Evolutionary conservation across 2,797 vertebrate genomes (phyloP).

Genomic region (Sebastolobus altivelis): DNA sequence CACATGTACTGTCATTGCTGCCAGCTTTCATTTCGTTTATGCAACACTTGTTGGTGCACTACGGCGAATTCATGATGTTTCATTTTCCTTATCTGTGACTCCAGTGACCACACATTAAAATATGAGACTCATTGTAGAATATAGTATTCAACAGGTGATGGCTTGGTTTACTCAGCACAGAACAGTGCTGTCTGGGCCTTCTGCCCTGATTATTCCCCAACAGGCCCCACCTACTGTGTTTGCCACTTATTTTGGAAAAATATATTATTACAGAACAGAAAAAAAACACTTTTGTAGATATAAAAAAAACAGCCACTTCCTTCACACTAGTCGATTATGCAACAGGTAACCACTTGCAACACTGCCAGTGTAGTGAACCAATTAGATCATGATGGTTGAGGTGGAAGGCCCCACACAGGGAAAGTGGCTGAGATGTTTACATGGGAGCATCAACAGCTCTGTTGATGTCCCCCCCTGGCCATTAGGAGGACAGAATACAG

Average conservation of each 20-base stretch:
- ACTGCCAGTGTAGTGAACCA: slow-evolving; percentile 28
- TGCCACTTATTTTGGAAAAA: slow-evolving; percentile 42
- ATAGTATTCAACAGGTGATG: slow-evolving; percentile 66
- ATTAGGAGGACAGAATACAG: slow-evolving; percentile 76
- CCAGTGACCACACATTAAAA: not conserved
- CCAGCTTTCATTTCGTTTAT: slow-evolving; percentile 34
- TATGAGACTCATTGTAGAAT: not conserved
- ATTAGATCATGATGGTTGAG: slow-evolving; percentile 47
- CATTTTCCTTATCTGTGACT: not conserved
- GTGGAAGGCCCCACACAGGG: slow-evolving; percentile 50
- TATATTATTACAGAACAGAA: slow-evolving; percentile 28
- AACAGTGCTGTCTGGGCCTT: slow-evolving; percentile 52
- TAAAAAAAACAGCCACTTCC: slow-evolving; percentile 22
- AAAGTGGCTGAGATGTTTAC: slow-evolving; percentile 68
- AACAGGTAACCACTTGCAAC: slow-evolving; percentile 32
- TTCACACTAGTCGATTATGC: slow-evolving; percentile 19
- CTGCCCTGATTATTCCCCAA: slow-evolving; percentile 46
- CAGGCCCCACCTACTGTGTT: slow-evolving; percentile 63
- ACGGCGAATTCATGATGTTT: not conserved
- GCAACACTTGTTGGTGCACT: slow-evolving; percentile 16
- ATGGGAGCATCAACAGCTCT: slow-evolving; percentile 66
- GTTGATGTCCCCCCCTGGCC: slow-evolving; percentile 57
- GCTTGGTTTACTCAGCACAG: slow-evolving; percentile 22
- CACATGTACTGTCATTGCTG: slow-evolving; percentile 30
- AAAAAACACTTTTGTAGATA: not conserved